A percentile compares a stretch with the other conserved stretches of the same genome.
These are phyloP conservation scores for Indri indri DNA, from an alignment of 2,113 vertebrate species.

Conservation along the genomic window DNA sequence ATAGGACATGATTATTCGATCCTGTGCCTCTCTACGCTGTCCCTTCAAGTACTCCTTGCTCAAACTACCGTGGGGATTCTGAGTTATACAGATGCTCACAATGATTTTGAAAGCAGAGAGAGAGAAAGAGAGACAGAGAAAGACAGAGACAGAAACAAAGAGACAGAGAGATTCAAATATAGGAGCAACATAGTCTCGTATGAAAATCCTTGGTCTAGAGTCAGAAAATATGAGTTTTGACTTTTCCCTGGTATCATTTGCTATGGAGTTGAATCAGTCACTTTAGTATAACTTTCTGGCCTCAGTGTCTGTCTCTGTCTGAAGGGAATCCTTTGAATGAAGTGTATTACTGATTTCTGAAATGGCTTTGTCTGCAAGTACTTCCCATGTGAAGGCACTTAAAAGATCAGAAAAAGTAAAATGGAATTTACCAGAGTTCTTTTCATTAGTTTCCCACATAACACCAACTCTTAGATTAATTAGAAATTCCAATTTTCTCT, in stretches of 20 bases:
- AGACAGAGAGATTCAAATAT: neutral
- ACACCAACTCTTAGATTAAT: slow-evolving; percentile 35
- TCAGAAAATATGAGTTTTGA: neutral
- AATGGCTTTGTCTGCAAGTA: neutral
- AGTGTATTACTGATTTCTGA: neutral
- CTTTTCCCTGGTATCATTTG: slow-evolving; percentile 30
- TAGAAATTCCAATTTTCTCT: neutral
- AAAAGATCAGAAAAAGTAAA: neutral
- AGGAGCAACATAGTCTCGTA: neutral
- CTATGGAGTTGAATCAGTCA: slow-evolving; percentile 29
- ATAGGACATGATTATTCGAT: neutral
- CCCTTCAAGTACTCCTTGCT: neutral
- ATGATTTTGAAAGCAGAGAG: neutral
- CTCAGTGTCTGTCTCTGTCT: slow-evolving; percentile 28
- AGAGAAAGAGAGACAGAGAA: neutral
- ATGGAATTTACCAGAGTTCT: slow-evolving; percentile 53
- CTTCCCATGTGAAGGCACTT: neutral
- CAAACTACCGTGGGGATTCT: neutral
- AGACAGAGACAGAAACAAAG: neutral
- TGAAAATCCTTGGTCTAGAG: neutral
- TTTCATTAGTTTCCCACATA: slow-evolving; percentile 46
- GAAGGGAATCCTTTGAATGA: slow-evolving; percentile 9
- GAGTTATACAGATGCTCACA: neutral
- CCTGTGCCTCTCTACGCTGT: neutral
- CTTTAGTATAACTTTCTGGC: neutral